A percentile compares a stretch with the other conserved stretches of the same genome.
These are phyloP conservation scores for Yasuhikotakia modesta DNA, from an alignment of 2,797 vertebrate species.

Conservation along the genomic window DNA sequence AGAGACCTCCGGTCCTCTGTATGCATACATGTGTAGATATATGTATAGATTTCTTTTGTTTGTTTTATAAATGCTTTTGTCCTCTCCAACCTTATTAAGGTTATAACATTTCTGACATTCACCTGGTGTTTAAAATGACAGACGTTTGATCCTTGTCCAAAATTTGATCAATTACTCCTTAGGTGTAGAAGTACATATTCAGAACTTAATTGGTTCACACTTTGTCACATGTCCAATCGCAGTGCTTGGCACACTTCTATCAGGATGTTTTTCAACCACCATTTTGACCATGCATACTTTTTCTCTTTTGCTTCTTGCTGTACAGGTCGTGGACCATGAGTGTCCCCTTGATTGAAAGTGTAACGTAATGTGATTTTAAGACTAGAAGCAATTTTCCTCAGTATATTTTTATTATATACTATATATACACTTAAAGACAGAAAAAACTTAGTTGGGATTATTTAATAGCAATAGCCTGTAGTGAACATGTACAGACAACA, in stretches of 20 bases:
- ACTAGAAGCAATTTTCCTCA: conserved; percentile 78
- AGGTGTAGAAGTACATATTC: conserved; percentile 53
- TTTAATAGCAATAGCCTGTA: conserved; percentile 98
- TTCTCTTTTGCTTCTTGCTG: conserved; percentile 20
- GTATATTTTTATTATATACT: conserved; percentile 83
- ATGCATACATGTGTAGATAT: conserved; percentile 75
- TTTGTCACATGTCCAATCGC: conserved; percentile 55
- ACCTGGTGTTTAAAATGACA: conserved; percentile 9
- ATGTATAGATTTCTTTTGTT: conserved; percentile 77
- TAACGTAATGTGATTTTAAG: conserved; percentile 78
- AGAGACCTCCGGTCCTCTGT: conserved; percentile 65
- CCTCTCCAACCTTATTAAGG: conserved; percentile 35
- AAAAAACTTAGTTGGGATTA: conserved; percentile 83
- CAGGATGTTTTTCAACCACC: conserved; percentile 64
- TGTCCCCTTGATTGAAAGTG: conserved; percentile 74
- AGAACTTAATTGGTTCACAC: conserved; percentile 60
- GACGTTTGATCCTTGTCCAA: conserved; percentile 13
- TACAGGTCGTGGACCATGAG: conserved; percentile 59
- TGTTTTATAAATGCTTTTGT: conserved; percentile 62
- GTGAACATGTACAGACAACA: conserved; percentile 88
- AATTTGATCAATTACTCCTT: conserved; percentile 47
- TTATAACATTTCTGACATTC: background rate
- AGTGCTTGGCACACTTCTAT: conserved; percentile 58
- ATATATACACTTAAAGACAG: conserved; percentile 79
- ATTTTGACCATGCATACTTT: conserved; percentile 50